A percentile compares a stretch with the other conserved stretches of the same genome.
These are phyloP conservation scores for Zoanthus solanderi DNA, from an alignment of 92 coral and sea anemone genomes.

Conservation along the genomic window DNA sequence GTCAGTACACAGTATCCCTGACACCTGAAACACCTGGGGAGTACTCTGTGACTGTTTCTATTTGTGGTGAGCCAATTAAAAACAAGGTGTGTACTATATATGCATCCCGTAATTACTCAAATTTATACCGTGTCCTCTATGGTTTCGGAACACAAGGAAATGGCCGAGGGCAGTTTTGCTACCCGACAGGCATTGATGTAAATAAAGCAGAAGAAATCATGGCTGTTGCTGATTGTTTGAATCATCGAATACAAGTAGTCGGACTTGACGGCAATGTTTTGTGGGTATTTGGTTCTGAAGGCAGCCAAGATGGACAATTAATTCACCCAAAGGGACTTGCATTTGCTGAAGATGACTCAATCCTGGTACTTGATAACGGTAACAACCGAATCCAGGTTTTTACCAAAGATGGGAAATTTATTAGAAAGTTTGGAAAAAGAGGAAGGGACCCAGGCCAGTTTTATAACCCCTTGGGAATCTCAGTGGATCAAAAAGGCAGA, in stretches of 20 bases:
- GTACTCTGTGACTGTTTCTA: slow-evolving; percentile 39
- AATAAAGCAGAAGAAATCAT: slow-evolving; percentile 36
- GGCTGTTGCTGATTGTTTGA: slow-evolving; percentile 49
- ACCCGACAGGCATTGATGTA: slow-evolving; percentile 54
- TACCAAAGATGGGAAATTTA: slow-evolving; percentile 38
- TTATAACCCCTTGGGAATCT: slow-evolving; percentile 47
- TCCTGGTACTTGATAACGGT: slow-evolving; percentile 49
- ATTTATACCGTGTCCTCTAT: slow-evolving; percentile 38
- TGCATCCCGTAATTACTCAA: slow-evolving; percentile 56
- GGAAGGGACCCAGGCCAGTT: slow-evolving; percentile 52
- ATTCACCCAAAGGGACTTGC: slow-evolving; percentile 46
- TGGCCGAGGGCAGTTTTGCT: slow-evolving; percentile 45
- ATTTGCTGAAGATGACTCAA: slow-evolving; percentile 55
- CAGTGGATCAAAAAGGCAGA: slow-evolving; percentile 50
- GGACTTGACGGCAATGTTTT: slow-evolving; percentile 36
- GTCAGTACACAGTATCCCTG: slow-evolving; percentile 37
- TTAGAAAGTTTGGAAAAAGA: slow-evolving; percentile 49
- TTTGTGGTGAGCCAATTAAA: slow-evolving; percentile 33
- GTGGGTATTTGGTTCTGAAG: slow-evolving; percentile 55
- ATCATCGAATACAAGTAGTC: slow-evolving; percentile 52
- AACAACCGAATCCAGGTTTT: slow-evolving; percentile 59
- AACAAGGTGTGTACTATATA: slow-evolving; percentile 18
- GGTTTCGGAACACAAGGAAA: slow-evolving; percentile 58
- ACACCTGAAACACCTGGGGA: slow-evolving; percentile 40
- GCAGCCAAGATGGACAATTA: slow-evolving; percentile 33